Conservation (phyloP, 2,888 invertebrate species). For the Pristionchus arcanus region DNA sequence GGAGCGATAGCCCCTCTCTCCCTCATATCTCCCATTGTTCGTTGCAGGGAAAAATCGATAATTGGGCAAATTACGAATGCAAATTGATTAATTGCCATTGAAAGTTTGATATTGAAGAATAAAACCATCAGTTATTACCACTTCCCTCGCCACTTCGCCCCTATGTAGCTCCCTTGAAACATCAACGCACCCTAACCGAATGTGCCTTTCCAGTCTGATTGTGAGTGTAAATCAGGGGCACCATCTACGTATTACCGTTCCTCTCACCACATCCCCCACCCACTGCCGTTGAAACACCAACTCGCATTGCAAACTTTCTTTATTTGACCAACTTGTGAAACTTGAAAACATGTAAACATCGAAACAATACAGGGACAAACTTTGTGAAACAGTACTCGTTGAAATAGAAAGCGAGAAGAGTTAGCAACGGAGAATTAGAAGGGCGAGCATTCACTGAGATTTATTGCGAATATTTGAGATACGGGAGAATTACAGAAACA, state of each 20-base stretch:
- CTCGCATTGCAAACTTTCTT: neutral
- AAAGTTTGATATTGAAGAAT: neutral
- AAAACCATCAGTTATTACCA: no score
- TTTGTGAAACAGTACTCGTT: slow-evolving; percentile 11
- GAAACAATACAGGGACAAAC: neutral
- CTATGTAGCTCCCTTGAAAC: no score
- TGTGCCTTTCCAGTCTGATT: no score
- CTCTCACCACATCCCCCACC: no score
- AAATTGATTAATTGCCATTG: neutral
- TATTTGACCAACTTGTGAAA: neutral
- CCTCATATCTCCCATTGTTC: neutral
- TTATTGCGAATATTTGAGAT: slow-evolving; percentile 7
- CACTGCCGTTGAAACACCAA: no score
- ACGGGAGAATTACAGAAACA: neutral
- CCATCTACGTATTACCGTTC: no score
- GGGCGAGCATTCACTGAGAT: slow-evolving; percentile 6
- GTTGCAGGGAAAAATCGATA: neutral
- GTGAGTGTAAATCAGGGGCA: no score
- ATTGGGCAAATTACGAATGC: neutral
- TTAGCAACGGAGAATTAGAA: slow-evolving; percentile 18
- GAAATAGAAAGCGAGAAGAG: neutral
- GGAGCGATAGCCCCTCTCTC: neutral
- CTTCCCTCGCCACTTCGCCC: no score
- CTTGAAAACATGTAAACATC: neutral
- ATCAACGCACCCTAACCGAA: no score